A percentile compares a stretch with the other conserved stretches of the same genome.
Conservation (phyloP, 2,797 vertebrate genomes). For the Phalanger gymnotis region DNA sequence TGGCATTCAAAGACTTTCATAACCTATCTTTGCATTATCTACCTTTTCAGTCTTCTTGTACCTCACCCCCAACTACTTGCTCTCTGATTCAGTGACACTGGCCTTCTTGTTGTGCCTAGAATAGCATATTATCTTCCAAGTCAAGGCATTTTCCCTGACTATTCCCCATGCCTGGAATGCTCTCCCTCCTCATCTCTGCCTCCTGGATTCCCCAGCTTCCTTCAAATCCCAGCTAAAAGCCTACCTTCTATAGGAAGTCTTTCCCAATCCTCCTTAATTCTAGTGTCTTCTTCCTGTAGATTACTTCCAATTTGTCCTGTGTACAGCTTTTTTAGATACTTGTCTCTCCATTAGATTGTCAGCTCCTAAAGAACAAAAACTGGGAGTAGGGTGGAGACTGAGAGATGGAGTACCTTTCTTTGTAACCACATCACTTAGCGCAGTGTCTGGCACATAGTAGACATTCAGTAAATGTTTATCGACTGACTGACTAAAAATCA, state of each 20-base stretch:
- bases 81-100: not conserved
- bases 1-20: not conserved
- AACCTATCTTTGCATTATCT: not conserved
- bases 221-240: not conserved
- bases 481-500: not conserved
- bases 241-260: not conserved
- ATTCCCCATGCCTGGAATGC: not conserved
- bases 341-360: not conserved
- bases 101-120: not conserved
- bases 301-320: not conserved
- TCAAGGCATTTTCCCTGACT: not conserved
- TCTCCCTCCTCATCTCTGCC: not conserved
- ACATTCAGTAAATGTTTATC: not conserved
- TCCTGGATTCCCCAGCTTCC: too few species aligned
- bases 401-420: too few species aligned
- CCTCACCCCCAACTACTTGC: not conserved
- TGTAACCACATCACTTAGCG: too few species aligned
- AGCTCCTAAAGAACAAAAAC: not conserved
- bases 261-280: not conserved
- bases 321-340: not conserved
- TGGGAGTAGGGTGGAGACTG: not conserved
- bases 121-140: not conserved
- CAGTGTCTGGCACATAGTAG: not conserved
- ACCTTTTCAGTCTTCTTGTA: not conserved
- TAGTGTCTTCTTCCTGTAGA: not conserved